These are phyloP conservation scores for Drosophila suzukii DNA, from an alignment of 1,140 invertebrate genomes.

Conservation along the genomic window DNA sequence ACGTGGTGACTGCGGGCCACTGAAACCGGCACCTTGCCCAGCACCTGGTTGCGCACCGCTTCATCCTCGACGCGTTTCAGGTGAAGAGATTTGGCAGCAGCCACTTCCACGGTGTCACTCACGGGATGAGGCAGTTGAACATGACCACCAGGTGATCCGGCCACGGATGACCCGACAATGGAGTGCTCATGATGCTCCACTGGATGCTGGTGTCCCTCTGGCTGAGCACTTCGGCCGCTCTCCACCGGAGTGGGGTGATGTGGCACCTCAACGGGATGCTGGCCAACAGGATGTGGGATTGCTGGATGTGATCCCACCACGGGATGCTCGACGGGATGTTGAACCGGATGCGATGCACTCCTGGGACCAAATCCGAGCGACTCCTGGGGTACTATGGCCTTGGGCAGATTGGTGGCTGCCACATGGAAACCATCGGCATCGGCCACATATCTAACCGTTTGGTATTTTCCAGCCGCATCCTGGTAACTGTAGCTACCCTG, in stretches of 20 bases:
- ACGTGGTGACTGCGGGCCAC: slow-evolving; percentile 55
- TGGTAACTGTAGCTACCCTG: slow-evolving; percentile 88
- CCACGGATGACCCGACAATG: not conserved
- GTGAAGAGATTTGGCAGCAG: slow-evolving; percentile 69
- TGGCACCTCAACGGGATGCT: slow-evolving; percentile 17
- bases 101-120: slow-evolving; percentile 81
- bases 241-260: slow-evolving; percentile 17
- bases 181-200: slow-evolving; percentile 27
- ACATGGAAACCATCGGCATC: slow-evolving; percentile 88
- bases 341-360: slow-evolving; percentile 1
- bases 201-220: slow-evolving; percentile 27
- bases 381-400: slow-evolving; percentile 36
- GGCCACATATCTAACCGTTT: slow-evolving; percentile 87
- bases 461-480: slow-evolving; percentile 87
- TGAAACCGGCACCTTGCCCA: slow-evolving; percentile 54
- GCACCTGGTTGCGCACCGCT: slow-evolving; percentile 52
- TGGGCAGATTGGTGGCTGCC: slow-evolving; percentile 88
- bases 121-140: slow-evolving; percentile 61
- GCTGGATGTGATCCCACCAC: slow-evolving; percentile 5
- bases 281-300: slow-evolving; percentile 4
- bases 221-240: slow-evolving; percentile 17
- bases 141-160: slow-evolving; percentile 19
- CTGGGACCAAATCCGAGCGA: slow-evolving; percentile 2
- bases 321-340: slow-evolving; percentile 20
- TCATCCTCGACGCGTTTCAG: slow-evolving; percentile 66